A percentile compares a stretch with the other conserved stretches of the same genome.
Evolutionary conservation across 2,888 invertebrate species (phyloP).

Genomic region (Dicyrtoma fusca): DNA sequence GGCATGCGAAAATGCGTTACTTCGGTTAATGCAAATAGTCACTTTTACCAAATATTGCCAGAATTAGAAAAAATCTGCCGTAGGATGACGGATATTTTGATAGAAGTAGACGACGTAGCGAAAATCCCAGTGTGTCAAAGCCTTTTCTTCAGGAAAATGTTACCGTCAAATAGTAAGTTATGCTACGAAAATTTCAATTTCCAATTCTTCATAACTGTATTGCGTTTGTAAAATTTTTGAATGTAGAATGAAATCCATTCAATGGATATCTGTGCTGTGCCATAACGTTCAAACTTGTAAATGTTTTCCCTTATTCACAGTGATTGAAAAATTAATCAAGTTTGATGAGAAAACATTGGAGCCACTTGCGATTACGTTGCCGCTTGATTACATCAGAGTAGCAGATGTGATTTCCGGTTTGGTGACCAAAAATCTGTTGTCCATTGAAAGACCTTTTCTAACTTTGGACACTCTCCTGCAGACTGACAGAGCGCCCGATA

Average conservation of each 20-base stretch:
- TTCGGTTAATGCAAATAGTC: slow-evolving; percentile 5
- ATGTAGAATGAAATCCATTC: too few relatives aligned
- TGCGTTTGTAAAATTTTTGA: too few relatives aligned
- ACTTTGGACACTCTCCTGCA: slow-evolving; percentile 25
- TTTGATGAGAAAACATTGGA: slow-evolving; percentile 4
- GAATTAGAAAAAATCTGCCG: not conserved
- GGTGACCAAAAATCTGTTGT: not conserved
- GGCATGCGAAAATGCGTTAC: not conserved
- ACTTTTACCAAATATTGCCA: not conserved
- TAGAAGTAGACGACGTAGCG: not conserved
- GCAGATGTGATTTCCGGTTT: not conserved
- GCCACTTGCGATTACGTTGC: slow-evolving; percentile 9
- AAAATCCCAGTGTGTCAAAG: not conserved
- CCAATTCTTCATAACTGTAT: too few relatives aligned
- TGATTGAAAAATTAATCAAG: slow-evolving; percentile 7
- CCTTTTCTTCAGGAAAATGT: slow-evolving; percentile 16
- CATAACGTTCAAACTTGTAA: too few relatives aligned
- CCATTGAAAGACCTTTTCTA: slow-evolving; percentile 19
- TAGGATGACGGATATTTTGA: slow-evolving; percentile 11
- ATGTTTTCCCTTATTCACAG: slow-evolving; percentile 5
- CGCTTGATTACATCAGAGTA: slow-evolving; percentile 6
- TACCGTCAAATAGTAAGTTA: not conserved
- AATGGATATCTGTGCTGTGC: too few relatives aligned
- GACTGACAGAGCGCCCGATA: not conserved
- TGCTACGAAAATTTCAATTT: too few relatives aligned